Evolutionary conservation across 1,140 invertebrate species (phyloP).

Genomic region (Aphelenchoides besseyi): DNA sequence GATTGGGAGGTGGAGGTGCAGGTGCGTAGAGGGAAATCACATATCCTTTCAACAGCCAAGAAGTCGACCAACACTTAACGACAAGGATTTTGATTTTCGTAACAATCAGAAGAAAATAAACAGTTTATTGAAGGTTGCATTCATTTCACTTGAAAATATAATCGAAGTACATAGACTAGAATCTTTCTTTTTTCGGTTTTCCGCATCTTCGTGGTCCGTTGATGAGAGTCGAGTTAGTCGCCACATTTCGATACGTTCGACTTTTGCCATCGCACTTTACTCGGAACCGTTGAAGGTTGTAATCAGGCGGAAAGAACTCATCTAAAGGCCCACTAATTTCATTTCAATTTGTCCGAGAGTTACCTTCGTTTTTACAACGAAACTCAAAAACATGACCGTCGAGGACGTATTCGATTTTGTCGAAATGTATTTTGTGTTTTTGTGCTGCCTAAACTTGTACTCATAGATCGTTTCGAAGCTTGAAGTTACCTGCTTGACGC

Average conservation of each 20-base stretch:
- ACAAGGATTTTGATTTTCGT: no score
- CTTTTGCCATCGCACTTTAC: neutral
- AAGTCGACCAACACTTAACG: no score
- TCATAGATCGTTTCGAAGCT: neutral
- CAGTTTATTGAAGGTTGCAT: no score
- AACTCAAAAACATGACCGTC: constrained; percentile 3
- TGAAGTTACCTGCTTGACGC: neutral
- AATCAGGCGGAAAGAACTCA: constrained; percentile 11
- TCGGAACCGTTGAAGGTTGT: neutral
- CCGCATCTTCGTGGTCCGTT: neutral
- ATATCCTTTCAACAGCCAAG: no score
- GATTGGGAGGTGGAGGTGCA: no score
- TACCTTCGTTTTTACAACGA: neutral
- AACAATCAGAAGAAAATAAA: no score
- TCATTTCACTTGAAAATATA: no score
- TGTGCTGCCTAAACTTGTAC: neutral
- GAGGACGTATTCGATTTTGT: neutral
- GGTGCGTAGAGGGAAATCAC: no score
- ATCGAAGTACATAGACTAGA: no score
- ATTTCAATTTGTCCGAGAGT: neutral
- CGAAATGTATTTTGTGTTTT: constrained; percentile 1
- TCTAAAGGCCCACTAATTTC: neutral
- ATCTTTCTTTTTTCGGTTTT: no score
- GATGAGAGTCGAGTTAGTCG: neutral
- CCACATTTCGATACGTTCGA: neutral